These are phyloP conservation scores for Megalops cyprinoides DNA, from an alignment of 2,797 vertebrate species.

Conservation along the genomic window DNA sequence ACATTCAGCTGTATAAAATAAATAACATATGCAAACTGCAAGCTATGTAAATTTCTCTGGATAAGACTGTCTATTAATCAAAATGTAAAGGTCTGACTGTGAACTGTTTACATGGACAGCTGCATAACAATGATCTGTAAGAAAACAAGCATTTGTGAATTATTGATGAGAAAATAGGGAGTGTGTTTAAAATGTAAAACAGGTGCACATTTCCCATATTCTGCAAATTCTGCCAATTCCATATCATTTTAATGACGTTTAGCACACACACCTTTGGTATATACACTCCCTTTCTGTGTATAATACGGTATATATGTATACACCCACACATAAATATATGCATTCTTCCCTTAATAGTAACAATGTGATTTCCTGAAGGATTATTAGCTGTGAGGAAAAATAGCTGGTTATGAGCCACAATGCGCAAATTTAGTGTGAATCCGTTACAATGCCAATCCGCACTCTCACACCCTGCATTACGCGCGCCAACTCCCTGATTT, in stretches of 20 bases:
- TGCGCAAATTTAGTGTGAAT: conserved; percentile 2
- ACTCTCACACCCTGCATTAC: neutral
- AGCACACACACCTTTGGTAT: neutral
- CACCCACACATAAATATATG: neutral
- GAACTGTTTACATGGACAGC: too few species aligned
- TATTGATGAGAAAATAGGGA: neutral
- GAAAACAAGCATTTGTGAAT: neutral
- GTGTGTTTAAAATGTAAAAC: neutral
- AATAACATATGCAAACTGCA: too few species aligned
- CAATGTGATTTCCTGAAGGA: conserved; percentile 19
- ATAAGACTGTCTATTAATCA: too few species aligned
- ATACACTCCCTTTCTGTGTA: neutral
- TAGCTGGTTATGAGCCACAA: conserved; percentile 5
- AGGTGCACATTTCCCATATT: neutral
- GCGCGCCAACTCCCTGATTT: neutral
- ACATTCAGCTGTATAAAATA: too few species aligned
- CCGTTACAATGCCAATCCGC: conserved; percentile 6
- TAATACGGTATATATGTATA: neutral
- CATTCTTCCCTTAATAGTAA: neutral
- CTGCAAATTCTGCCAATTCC: neutral
- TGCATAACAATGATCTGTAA: neutral
- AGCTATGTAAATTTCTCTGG: too few species aligned
- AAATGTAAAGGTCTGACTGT: too few species aligned
- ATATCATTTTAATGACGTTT: neutral
- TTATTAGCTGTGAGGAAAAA: conserved; percentile 17